Evolutionary conservation across 2,113 vertebrate species (phyloP).

Genomic region (Nibea albiflora): DNA sequence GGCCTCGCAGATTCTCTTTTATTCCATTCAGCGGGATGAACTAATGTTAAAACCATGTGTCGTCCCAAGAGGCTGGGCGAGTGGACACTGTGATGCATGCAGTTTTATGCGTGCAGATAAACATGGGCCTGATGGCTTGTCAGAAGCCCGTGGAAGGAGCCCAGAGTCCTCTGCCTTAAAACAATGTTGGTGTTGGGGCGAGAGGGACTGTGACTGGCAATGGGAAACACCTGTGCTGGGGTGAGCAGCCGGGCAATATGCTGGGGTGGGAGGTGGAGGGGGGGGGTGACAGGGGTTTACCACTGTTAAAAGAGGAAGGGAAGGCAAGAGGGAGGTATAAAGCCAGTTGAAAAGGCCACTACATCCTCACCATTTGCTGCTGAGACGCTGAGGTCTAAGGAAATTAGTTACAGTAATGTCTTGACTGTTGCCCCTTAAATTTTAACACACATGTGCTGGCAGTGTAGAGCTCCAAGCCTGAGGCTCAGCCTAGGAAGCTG

Average conservation of each 20-base stretch:
- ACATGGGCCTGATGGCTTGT: constrained; percentile 86
- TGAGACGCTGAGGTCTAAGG: constrained; percentile 76
- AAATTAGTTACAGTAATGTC: constrained; percentile 75
- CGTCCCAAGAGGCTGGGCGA: constrained; percentile 81
- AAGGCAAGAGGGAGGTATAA: constrained; percentile 57
- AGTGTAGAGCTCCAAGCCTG: not conserved
- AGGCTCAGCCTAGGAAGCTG: constrained; percentile 19
- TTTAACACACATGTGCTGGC: constrained; percentile 40
- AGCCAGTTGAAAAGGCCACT: constrained; percentile 50
- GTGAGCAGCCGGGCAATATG: constrained; percentile 68
- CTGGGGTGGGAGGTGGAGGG: not conserved
- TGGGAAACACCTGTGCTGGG: constrained; percentile 91
- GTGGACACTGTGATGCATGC: constrained; percentile 79
- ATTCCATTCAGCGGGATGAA: constrained; percentile 61
- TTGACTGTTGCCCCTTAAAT: constrained; percentile 62
- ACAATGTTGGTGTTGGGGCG: constrained; percentile 86
- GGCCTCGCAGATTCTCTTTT: constrained; percentile 40
- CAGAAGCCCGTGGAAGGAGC: constrained; percentile 86
- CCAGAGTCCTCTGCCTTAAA: constrained; percentile 83
- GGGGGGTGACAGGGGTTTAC: constrained; percentile 20
- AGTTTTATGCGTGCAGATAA: constrained; percentile 90
- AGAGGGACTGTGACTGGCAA: constrained; percentile 82
- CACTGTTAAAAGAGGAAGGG: constrained; percentile 55
- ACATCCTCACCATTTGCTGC: constrained; percentile 75
- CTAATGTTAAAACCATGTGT: constrained; percentile 89